Evolutionary conservation across 2,113 vertebrate species (phyloP).

Genomic region (Cacatua alba): DNA sequence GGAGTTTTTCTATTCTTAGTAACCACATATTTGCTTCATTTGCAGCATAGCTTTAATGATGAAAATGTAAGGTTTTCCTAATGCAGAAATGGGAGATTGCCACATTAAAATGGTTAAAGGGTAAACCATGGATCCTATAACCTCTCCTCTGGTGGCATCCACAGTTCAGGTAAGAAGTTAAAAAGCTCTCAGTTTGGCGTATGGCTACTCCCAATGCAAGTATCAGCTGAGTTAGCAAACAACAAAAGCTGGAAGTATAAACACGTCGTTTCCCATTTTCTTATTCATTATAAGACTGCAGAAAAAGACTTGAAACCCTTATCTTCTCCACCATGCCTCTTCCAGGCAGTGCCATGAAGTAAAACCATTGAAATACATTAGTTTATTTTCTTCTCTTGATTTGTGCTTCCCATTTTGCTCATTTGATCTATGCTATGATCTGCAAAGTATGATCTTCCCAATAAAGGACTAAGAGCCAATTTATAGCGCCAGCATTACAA

Average conservation of each 20-base stretch:
- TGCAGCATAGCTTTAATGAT: neutral
- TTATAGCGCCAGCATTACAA: neutral
- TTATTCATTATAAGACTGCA: neutral
- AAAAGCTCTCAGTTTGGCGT: neutral
- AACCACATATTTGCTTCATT: neutral
- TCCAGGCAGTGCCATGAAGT: neutral
- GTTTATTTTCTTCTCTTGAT: neutral
- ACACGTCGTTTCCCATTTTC: neutral
- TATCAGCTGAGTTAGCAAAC: neutral
- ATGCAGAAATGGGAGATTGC: neutral
- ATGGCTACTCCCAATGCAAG: neutral
- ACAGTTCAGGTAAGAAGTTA: neutral
- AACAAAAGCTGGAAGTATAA: neutral
- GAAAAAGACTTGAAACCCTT: neutral
- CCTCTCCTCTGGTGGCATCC: neutral
- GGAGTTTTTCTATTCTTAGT: neutral
- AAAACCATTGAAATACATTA: neutral
- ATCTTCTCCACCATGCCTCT: neutral
- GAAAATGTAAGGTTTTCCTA: neutral
- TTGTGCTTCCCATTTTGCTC: neutral
- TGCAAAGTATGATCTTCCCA: neutral
- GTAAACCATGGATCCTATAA: neutral
- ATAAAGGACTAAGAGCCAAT: neutral
- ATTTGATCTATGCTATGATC: neutral
- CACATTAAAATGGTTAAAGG: neutral